Base-by-base conservation (phyloP, 2,113 vertebrate species). In the Octodon degus region DNA sequence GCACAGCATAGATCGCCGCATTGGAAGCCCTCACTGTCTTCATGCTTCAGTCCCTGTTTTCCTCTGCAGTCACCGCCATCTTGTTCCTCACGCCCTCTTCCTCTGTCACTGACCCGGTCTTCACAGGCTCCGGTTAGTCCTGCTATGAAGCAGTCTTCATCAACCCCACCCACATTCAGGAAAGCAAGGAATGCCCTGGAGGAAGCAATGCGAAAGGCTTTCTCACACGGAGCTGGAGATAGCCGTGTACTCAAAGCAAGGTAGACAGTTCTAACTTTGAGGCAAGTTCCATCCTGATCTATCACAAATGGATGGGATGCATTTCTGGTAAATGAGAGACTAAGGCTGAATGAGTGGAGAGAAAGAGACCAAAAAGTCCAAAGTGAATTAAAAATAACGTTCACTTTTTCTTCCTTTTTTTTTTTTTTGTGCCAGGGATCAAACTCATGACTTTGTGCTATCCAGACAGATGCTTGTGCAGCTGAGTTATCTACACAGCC, bases 361-460 rank as follows among this genome's bases (percentile, higher is more conserved):
- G n/a, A 67, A 65, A 86, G 14, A 43, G 40, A 5, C 40, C 88
- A 80, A 93, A 96, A 95, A 96, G 68, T 58, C 2, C n/a, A 55
- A 92, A 60, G 5, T 62, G 17, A 90, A 79, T 68, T 68, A 79
- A 91, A 74, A 89, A 7, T 40, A 86, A 60, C 2, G 20, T 7
- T 76, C 24, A 17, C n/a, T 53, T 67, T 67, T 55, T 14, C 12
- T 55, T 53, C 11, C 11, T 55, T 55, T 14, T 3, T 11, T 55
- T 55, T 55, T 55, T 55, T 55, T 55, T 55, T 1, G 2, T 55
- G 11, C 53, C 53, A 55, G 53, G 12, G 11, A 55, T 55, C 2
- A 11, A 55, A 14, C 53, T 12, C 12, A 55, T 14, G 12, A 55
- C 53, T 55, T 55, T 55, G 53, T 2, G 13, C 13, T 55, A 12